phyloP scores from a whole-genome alignment of 2,888 invertebrate genomes.

The Steinernema carpocapsae region DNA sequence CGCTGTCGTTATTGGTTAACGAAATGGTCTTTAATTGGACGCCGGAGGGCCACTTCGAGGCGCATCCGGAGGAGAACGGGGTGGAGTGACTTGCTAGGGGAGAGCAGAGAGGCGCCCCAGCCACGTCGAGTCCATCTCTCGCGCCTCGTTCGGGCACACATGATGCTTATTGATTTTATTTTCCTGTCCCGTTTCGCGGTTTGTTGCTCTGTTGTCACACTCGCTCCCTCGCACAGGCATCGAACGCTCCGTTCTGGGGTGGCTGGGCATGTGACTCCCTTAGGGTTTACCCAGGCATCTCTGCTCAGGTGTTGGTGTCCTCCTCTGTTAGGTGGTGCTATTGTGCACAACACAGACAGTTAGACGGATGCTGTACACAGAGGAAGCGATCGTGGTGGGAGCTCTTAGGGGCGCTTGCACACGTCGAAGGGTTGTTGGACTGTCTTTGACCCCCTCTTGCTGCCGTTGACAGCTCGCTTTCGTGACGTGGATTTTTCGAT shows the following conservation, averaged over 20 bases:
- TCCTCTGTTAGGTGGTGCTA: conserved; percentile 8
- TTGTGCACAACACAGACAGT: conserved; percentile 33
- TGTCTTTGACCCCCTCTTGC: not conserved
- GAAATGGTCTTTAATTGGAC: conserved; percentile 27
- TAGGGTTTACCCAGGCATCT: too few relatives aligned
- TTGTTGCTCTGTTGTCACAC: not conserved
- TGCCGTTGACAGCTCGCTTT: too few relatives aligned
- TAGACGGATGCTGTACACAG: not conserved
- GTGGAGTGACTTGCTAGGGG: not conserved
- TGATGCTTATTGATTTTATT: conserved; percentile 35
- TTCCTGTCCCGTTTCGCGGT: conserved; percentile 28
- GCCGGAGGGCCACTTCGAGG: conserved; percentile 19
- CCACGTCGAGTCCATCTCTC: too few relatives aligned
- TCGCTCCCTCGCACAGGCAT: not conserved
- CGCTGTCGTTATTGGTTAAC: not conserved
- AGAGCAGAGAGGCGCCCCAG: too few relatives aligned
- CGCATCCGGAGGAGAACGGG: not conserved
- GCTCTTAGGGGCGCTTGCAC: too few relatives aligned
- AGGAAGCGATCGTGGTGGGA: too few relatives aligned
- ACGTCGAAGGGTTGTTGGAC: not conserved
- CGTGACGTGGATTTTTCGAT: too few relatives aligned
- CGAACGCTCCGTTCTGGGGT: too few relatives aligned
- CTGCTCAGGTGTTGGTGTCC: not conserved
- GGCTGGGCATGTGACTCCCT: too few relatives aligned
- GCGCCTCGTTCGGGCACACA: conserved; percentile 4